Evolutionary conservation across 2,888 invertebrate species (phyloP).

Genomic region (Oxycera nigricornis): DNA sequence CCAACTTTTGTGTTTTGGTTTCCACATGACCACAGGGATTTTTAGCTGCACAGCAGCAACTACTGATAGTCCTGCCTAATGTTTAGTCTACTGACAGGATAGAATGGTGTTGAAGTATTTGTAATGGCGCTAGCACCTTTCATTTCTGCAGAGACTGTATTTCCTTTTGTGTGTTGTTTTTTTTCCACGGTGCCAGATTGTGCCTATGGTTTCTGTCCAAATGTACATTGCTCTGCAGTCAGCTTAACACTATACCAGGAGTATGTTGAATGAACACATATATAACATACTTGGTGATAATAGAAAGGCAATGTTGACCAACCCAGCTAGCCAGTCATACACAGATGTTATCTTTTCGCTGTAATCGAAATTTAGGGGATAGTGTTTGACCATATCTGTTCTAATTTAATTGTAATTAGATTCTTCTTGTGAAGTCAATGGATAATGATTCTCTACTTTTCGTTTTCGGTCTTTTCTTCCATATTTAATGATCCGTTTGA

Average conservation of each 20-base stretch:
- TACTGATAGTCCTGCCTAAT: too few relatives aligned
- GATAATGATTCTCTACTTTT: constrained; percentile 9
- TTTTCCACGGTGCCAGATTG: too few relatives aligned
- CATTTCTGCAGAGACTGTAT: background rate
- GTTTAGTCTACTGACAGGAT: background rate
- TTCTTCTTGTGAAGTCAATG: constrained; percentile 3
- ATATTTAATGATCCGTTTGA: constrained; percentile 32
- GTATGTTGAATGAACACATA: too few relatives aligned
- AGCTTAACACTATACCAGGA: too few relatives aligned
- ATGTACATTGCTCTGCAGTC: too few relatives aligned
- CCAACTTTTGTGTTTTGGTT: background rate
- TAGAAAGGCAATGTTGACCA: too few relatives aligned
- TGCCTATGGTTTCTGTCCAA: too few relatives aligned
- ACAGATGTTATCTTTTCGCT: background rate
- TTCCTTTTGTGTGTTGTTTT: background rate
- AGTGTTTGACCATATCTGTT: constrained; percentile 17
- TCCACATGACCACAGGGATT: constrained; percentile 30
- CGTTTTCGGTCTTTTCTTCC: background rate
- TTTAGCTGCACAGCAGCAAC: background rate
- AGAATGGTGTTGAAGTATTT: background rate
- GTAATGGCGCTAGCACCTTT: background rate
- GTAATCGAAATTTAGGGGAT: constrained; percentile 19
- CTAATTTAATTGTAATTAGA: constrained; percentile 40
- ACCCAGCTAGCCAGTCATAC: too few relatives aligned
- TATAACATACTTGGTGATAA: too few relatives aligned